Base-by-base conservation (phyloP, 2,888 invertebrate species). In the Agrilus mali region DNA sequence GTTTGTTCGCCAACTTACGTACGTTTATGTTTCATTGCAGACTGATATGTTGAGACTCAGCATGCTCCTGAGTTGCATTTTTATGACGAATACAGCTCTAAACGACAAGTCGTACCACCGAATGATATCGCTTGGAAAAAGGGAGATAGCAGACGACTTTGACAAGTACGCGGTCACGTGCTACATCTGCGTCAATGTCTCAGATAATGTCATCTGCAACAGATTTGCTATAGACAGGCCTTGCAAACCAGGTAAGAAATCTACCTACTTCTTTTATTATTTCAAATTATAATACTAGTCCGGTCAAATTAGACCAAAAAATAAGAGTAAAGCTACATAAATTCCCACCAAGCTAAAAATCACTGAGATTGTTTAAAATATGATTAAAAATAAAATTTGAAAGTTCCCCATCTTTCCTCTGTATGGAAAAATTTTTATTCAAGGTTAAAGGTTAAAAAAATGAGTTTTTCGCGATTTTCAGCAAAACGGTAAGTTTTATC, bases 161-260 rank as follows among this genome's bases (percentile, higher is more conserved):
- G 65, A 65, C 48, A 62, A 64, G 48, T 65, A 67, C 51, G 63
- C 66, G 4, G 66, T 67, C 48, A 76, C 76, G 47, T 77, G 77
- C 61, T 77, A 76, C 60, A 76, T 75, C 55, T 77, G 76, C 60
- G 75, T 77, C 56, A 77, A 77, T 66, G 76, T 76, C 50, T 75
- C 75, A 53, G 74, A 77, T 64, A 77, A 77, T 64, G 64, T 73
- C 57, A 69, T 76, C 61, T 77, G 76, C 65, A 77, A 77, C 64
- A 71, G 73, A 61, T 77, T 71, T 62, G 77, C 77, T 47, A 76
- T 77, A 56, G 77, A 77, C 59, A 68, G 73, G 42, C 76, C 76
- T 40, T 76, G 76, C 60, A 73, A 73, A 53, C 67, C 68, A 56
- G 74, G 72, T 66, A 55, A 55, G 47, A 3, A 22, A 22, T 22